Base-by-base conservation (phyloP, 1,140 invertebrate genomes). In the Cydia strobilella region DNA sequence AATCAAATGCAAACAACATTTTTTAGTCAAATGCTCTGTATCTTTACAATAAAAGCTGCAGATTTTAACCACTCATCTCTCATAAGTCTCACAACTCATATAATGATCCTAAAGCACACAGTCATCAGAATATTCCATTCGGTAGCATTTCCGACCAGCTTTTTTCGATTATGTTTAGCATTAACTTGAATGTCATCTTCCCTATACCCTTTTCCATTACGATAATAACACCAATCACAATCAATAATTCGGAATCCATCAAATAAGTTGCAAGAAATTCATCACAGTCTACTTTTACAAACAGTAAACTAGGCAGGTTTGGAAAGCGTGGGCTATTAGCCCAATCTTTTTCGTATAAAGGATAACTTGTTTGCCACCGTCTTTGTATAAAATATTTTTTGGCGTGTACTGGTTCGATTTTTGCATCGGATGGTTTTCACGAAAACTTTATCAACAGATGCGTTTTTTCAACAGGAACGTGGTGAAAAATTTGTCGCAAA, bases 171-270 rank as follows among this genome's bases (percentile, higher is more conserved):
- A 23, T n/a, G 20, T 59, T 59, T 15, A 35, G 27, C 65, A 66
- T 69, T 31, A 69, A 69, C 65, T 69, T 69, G 65, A 69, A 42
- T 69, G 65, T 69, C 65, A 69, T 69, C n/a, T n/a, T 35, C 27
- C 25, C 31, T 35, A 2, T 66, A 18, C 25, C 63, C 31, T 69
- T 69, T 69, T 69, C 65, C 65, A 69, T 69, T 69, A 69, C 31
- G 12, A 39, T 69, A 69, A 69, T 69, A 35, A 69, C 65, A 69
- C 65, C 65, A 69, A 69, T 69, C 27, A 69, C 65, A 35, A 69
- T 69, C 65, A 69, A 69, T 69, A 69, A 35, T 59, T 23, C 54
- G 54, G 27, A 18, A 69, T 69, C n/a, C 65, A 69, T 69, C 65
- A 69, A 69, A 69, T 42, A 69, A 69, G 27, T 69, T 69, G 65